A percentile compares a stretch with the other conserved stretches of the same genome.
These are phyloP conservation scores for Papilio dardanus DNA, from an alignment of 1,140 invertebrate genomes.

Conservation along the genomic window DNA sequence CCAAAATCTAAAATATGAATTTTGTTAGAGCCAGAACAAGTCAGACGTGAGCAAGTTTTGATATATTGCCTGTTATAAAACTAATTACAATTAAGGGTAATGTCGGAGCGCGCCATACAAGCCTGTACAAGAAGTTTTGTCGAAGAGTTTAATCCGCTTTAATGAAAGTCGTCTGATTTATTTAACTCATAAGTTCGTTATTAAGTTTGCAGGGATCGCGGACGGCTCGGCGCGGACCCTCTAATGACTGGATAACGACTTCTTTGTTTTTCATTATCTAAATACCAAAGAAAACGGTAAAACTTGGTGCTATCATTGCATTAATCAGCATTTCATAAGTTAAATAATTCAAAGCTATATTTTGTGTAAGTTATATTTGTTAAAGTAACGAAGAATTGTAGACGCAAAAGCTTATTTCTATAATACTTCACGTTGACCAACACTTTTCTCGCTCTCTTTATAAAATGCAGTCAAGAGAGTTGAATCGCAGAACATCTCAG, in stretches of 20 bases:
- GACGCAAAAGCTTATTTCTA: neutral
- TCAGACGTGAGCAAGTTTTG: neutral
- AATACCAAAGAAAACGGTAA: neutral
- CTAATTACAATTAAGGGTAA: neutral
- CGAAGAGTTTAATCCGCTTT: neutral
- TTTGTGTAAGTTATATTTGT: too few species aligned
- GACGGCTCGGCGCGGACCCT: neutral
- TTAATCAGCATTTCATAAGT: too few species aligned
- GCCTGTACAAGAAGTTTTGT: neutral
- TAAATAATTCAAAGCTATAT: too few species aligned
- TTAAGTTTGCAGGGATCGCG: neutral
- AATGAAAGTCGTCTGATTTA: neutral
- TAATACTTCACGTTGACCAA: neutral
- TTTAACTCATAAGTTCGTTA: slow-evolving; percentile 12
- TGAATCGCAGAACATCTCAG: neutral
- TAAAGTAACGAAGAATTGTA: too few species aligned
- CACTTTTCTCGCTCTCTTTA: neutral
- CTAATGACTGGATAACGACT: neutral
- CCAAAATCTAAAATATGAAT: neutral
- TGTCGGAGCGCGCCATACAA: neutral
- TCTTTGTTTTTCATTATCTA: neutral
- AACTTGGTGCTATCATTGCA: too few species aligned
- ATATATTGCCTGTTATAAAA: neutral
- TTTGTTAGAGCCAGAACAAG: neutral
- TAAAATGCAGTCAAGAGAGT: neutral